Evolutionary conservation across 1,140 invertebrate genomes (phyloP).

Genomic region (Cydia amplana): DNA sequence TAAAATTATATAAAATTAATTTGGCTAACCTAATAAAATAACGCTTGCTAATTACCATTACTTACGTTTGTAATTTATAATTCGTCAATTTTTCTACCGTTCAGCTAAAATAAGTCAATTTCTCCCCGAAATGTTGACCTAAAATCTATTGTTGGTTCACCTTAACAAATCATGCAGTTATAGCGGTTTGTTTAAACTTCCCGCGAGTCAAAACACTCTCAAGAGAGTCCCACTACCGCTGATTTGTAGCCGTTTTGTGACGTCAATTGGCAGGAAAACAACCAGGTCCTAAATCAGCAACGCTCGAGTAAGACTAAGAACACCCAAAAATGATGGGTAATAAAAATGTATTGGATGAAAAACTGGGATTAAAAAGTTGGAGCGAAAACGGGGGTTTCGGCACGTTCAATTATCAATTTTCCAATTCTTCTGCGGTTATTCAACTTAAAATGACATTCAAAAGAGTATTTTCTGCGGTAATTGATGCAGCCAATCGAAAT

Average conservation of each 20-base stretch:
- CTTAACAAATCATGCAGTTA: slow-evolving; percentile 26
- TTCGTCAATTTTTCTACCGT: not conserved
- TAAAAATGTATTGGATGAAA: not conserved
- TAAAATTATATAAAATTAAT: too few relatives aligned
- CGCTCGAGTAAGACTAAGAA: not conserved
- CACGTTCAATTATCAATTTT: not conserved
- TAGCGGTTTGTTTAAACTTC: slow-evolving; percentile 22
- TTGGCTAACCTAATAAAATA: too few relatives aligned
- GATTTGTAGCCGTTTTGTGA: slow-evolving; percentile 54
- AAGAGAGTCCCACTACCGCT: slow-evolving; percentile 41
- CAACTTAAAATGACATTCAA: not conserved
- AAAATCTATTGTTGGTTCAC: slow-evolving; percentile 27
- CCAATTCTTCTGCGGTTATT: not conserved
- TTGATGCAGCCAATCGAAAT: too few relatives aligned
- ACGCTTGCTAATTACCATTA: too few relatives aligned
- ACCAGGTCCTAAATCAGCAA: slow-evolving; percentile 45
- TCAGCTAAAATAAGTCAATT: not conserved
- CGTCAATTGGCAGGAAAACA: slow-evolving; percentile 57
- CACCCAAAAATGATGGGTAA: slow-evolving; percentile 16
- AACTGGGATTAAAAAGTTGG: not conserved
- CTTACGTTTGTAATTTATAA: too few relatives aligned
- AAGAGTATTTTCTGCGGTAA: not conserved
- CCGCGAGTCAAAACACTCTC: slow-evolving; percentile 40
- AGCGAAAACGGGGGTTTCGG: not conserved
- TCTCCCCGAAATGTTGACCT: slow-evolving; percentile 9